phyloP scores from a whole-genome alignment of 2,797 vertebrate species.

The Lepidocolaptes lacrymiger region DNA sequence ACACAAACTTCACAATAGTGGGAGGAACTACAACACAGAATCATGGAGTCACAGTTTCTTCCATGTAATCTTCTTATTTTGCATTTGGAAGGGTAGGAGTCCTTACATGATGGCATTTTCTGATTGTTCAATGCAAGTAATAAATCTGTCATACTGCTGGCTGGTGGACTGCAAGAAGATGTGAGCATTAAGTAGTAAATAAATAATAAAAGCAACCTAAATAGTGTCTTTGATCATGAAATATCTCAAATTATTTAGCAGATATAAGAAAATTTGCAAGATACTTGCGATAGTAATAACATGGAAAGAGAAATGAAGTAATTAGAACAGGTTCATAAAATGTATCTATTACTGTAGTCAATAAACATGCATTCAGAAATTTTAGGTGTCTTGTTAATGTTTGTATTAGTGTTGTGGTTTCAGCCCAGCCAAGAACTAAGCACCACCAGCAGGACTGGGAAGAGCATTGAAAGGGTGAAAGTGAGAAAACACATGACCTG shows the following conservation, averaged over 20 bases:
- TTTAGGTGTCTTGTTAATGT: not conserved
- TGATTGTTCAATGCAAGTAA: not conserved
- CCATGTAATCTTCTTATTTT: not conserved
- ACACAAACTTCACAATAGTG: not conserved
- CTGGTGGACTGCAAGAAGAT: not conserved
- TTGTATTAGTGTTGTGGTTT: not conserved
- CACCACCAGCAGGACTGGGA: not conserved
- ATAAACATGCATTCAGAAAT: not conserved
- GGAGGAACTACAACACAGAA: not conserved
- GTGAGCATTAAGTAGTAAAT: not conserved
- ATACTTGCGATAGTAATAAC: not conserved
- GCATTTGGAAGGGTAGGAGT: not conserved
- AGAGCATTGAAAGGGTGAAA: not conserved
- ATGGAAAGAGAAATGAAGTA: not conserved
- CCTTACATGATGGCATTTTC: not conserved
- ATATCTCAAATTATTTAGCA: not conserved
- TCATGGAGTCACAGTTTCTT: not conserved
- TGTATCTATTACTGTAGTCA: not conserved
- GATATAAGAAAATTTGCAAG: not conserved
- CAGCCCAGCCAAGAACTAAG: not conserved
- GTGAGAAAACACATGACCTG: not conserved
- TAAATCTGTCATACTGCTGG: not conserved
- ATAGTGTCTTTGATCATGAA: not conserved
- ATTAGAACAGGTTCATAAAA: not conserved
- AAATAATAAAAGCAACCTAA: not conserved